A percentile compares a stretch with the other conserved stretches of the same genome.
phyloP scores from a whole-genome alignment of 2,888 invertebrate genomes.

The Lepas anatifera region DNA sequence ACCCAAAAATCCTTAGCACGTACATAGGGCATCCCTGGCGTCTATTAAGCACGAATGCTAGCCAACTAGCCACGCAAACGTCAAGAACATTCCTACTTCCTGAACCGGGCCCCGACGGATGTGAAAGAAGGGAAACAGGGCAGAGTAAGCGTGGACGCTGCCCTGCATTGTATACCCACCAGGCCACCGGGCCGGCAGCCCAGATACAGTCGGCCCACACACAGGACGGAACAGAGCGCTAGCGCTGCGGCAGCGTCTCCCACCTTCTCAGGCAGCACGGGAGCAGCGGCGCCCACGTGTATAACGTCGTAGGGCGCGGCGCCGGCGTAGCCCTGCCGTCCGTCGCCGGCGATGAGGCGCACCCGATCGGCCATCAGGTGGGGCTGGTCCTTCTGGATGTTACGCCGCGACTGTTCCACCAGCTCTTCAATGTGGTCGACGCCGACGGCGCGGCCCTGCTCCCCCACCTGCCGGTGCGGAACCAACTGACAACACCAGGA shows the following conservation, averaged over 20 bases:
- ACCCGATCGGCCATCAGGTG: conserved; percentile 54
- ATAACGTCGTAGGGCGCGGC: conserved; percentile 82
- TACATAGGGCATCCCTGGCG: too few relatives aligned
- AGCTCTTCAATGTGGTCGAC: conserved; percentile 83
- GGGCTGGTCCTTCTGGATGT: conserved; percentile 61
- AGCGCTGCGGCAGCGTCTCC: conserved; percentile 31
- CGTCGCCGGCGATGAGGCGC: conserved; percentile 73
- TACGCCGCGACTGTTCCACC: conserved; percentile 56
- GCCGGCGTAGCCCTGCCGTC: conserved; percentile 59
- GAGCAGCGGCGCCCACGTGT: conserved; percentile 83
- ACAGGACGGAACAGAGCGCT: too few relatives aligned
- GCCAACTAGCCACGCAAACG: too few relatives aligned
- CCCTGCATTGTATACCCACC: too few relatives aligned
- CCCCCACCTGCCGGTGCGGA: conserved; percentile 42
- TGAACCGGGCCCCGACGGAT: too few relatives aligned
- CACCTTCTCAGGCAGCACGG: conserved; percentile 58
- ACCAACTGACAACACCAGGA: too few relatives aligned
- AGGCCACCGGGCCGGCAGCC: background rate
- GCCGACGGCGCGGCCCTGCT: conserved; percentile 57
- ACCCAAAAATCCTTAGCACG: too few relatives aligned
- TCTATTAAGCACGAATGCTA: too few relatives aligned
- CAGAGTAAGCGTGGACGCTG: too few relatives aligned
- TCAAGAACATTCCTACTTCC: too few relatives aligned
- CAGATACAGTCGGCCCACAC: background rate
- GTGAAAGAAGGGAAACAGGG: too few relatives aligned